Conservation (phyloP, 2,888 invertebrate genomes). For the Macrosoma leucophasiata region DNA sequence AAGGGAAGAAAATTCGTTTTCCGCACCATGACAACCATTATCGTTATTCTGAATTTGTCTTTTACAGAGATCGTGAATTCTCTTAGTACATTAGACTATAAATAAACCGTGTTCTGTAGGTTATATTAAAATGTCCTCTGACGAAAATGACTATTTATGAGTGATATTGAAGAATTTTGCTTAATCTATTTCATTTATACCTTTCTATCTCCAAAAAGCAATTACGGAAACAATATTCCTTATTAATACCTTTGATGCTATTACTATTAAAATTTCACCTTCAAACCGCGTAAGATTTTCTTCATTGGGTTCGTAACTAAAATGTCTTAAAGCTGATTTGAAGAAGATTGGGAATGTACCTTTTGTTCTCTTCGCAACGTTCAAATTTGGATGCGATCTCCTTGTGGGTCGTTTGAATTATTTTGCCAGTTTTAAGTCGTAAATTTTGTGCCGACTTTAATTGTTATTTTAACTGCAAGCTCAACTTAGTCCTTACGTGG, state of each 20-base stretch:
- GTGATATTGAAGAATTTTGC: no score
- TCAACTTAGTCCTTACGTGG: conserved; percentile 57
- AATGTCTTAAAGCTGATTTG: conserved; percentile 50
- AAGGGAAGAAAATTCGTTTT: conserved; percentile 70
- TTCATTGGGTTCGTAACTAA: conserved; percentile 41
- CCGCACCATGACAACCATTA: conserved; percentile 65
- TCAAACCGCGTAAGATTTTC: conserved; percentile 47
- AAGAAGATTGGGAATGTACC: conserved; percentile 55
- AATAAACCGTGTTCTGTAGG: conserved; percentile 3
- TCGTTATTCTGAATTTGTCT: conserved; percentile 69
- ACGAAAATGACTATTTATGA: conserved; percentile 24
- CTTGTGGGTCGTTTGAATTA: conserved; percentile 63
- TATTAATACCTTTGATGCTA: conserved; percentile 62
- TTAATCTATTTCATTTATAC: conserved; percentile 26
- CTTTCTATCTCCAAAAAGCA: conserved; percentile 38
- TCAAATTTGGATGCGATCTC: conserved; percentile 57
- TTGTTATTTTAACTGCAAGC: conserved; percentile 75
- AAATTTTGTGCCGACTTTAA: conserved; percentile 73
- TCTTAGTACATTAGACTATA: conserved; percentile 37
- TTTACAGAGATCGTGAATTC: conserved; percentile 48
- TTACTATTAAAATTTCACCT: conserved; percentile 71
- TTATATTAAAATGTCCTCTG: conserved; percentile 8
- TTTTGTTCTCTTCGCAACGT: conserved; percentile 64
- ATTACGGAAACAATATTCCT: conserved; percentile 63
- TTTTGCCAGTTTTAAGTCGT: conserved; percentile 71